phyloP scores from a whole-genome alignment of 2,113 vertebrate species.

The Rattus rattus region DNA sequence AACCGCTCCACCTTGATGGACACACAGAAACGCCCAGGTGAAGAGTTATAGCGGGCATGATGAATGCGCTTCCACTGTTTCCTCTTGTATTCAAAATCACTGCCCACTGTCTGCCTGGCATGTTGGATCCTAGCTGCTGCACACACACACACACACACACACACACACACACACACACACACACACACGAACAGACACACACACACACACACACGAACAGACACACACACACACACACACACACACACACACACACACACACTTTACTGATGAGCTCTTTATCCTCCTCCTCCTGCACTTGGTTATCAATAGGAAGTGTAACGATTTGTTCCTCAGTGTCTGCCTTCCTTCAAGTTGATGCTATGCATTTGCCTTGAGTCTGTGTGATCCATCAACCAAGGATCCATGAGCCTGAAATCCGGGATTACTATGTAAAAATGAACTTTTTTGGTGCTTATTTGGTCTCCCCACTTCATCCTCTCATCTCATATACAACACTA shows the following conservation, averaged over 20 bases:
- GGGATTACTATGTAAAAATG: accelerated
- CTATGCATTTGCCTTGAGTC: no score
- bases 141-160: neutral
- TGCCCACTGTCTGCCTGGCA: accelerated
- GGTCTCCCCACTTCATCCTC: neutral
- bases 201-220: accelerated
- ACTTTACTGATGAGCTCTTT: accelerated
- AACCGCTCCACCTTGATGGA: constrained; percentile 81
- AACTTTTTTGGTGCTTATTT: neutral
- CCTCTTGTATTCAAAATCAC: neutral
- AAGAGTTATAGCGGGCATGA: accelerated
- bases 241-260: neutral
- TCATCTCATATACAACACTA: accelerated
- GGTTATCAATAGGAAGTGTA: accelerated
- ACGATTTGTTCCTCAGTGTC: accelerated
- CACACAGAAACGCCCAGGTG: neutral
- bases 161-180: neutral
- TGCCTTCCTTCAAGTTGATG: neutral
- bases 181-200: accelerated
- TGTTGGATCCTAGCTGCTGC: neutral
- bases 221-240: accelerated
- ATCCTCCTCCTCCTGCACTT: neutral
- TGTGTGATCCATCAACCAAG: accelerated
- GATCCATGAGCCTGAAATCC: neutral
- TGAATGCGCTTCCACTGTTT: accelerated